Evolutionary conservation across 2,888 invertebrate species (phyloP).

Genomic region (Noctua comes): DNA sequence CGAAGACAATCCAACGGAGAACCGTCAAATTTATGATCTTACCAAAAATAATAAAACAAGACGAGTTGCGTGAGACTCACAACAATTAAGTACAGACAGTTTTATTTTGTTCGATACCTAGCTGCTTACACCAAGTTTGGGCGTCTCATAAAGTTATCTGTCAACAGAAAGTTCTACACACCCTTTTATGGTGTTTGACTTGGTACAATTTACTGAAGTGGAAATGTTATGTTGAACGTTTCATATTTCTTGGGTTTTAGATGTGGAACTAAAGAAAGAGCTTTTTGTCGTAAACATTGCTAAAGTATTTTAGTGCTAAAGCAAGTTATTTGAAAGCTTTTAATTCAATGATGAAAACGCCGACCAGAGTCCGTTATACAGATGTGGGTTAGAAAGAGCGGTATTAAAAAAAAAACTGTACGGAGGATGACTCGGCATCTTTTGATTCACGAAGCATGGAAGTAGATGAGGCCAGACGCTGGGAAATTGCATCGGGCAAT

Average conservation of each 20-base stretch:
- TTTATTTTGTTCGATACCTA: constrained; percentile 66
- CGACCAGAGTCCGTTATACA: constrained; percentile 71
- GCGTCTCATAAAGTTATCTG: constrained; percentile 66
- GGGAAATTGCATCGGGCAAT: constrained; percentile 79
- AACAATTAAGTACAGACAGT: constrained; percentile 66
- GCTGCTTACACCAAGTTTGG: constrained; percentile 58
- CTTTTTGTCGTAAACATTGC: constrained; percentile 16
- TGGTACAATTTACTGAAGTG: constrained; percentile 50
- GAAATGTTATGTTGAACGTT: constrained; percentile 37
- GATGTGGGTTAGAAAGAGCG: constrained; percentile 70
- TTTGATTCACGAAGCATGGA: constrained; percentile 61
- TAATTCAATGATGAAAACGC: constrained; percentile 62
- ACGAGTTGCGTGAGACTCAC: constrained; percentile 54
- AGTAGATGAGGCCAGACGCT: constrained; percentile 67
- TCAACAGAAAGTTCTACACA: constrained; percentile 63
- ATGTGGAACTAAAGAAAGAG: constrained; percentile 1
- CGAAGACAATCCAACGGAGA: constrained; percentile 39
- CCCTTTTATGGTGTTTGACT: constrained; percentile 56
- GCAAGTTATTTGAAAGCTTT: constrained; percentile 42
- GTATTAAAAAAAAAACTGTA: constrained; percentile 64
- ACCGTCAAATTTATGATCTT: constrained; percentile 43
- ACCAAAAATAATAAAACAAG: constrained; percentile 50
- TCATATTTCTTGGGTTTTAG: constrained; percentile 39
- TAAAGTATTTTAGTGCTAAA: constrained; percentile 26
- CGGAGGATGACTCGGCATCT: constrained; percentile 65